Evolutionary conservation across 2,797 vertebrate genomes (phyloP).

Genomic region (Chiloscyllium punctatum): DNA sequence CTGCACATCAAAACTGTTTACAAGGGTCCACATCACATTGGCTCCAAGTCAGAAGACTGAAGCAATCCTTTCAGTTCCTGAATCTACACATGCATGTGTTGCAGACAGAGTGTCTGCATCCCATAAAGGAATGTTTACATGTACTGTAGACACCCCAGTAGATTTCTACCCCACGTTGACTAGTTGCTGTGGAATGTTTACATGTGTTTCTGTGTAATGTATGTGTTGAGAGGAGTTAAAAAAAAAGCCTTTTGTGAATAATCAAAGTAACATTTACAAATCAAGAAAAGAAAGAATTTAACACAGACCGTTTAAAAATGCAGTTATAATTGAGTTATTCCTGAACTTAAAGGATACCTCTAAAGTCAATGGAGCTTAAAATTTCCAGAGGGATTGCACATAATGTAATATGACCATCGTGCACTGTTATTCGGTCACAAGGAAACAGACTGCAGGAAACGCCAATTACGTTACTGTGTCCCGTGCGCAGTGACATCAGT

Average conservation of each 20-base stretch:
- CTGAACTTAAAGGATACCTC: background rate
- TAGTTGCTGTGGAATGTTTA: background rate
- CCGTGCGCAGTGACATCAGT: too few relatives aligned
- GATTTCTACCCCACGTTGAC: slow-evolving; percentile 18
- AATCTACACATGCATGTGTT: background rate
- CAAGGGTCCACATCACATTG: slow-evolving; percentile 24
- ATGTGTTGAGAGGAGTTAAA: background rate
- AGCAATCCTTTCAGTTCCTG: slow-evolving; percentile 19
- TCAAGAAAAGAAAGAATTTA: background rate
- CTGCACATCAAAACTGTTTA: slow-evolving; percentile 26
- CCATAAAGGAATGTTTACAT: slow-evolving; percentile 28
- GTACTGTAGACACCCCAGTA: background rate
- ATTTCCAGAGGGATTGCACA: too few relatives aligned
- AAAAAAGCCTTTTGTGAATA: background rate
- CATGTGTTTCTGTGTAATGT: background rate
- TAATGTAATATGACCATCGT: too few relatives aligned
- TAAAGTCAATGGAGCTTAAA: background rate
- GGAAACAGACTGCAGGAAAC: too few relatives aligned
- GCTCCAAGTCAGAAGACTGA: slow-evolving; percentile 7
- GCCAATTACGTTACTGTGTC: too few relatives aligned
- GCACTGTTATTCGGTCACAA: too few relatives aligned
- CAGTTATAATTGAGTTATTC: background rate
- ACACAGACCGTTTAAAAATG: background rate
- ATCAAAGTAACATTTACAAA: slow-evolving; percentile 26
- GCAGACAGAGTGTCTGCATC: slow-evolving; percentile 12